Percentiles rank a stretch among this genome's conserved stretches.
Evolutionary conservation across 2,888 invertebrate genomes (phyloP).

Genomic region (Trissolcus japonicus): DNA sequence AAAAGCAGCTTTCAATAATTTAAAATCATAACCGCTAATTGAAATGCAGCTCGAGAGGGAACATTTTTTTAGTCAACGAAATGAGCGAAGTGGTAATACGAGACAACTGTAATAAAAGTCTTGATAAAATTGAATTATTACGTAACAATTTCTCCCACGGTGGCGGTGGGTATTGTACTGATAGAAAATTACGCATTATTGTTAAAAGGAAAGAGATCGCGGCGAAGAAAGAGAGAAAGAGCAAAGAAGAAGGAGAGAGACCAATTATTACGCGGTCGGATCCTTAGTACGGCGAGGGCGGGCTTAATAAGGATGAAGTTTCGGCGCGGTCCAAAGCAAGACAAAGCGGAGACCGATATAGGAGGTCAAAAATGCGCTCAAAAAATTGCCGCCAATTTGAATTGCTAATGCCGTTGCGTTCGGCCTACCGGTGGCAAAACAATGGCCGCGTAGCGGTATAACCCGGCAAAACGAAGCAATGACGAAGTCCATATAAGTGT

Average conservation of each 20-base stretch:
- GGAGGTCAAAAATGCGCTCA: slow-evolving; percentile 77
- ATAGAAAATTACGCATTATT: slow-evolving; percentile 48
- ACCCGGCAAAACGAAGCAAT: slow-evolving; percentile 71
- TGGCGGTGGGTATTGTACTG: slow-evolving; percentile 14
- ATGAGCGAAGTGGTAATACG: too few relatives aligned
- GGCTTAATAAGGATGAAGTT: slow-evolving; percentile 75
- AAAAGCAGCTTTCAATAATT: too few relatives aligned
- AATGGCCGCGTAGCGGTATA: slow-evolving; percentile 74
- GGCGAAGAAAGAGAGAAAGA: slow-evolving; percentile 24
- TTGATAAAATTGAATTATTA: slow-evolving; percentile 18
- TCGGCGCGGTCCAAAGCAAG: slow-evolving; percentile 68
- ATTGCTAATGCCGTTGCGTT: slow-evolving; percentile 74
- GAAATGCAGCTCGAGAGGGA: too few relatives aligned
- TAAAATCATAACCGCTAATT: too few relatives aligned
- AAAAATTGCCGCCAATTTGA: slow-evolving; percentile 77
- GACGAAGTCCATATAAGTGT: slow-evolving; percentile 76
- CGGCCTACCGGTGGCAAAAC: slow-evolving; percentile 73
- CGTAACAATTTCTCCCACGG: slow-evolving; percentile 22
- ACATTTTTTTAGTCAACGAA: too few relatives aligned
- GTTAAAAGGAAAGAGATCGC: slow-evolving; percentile 36
- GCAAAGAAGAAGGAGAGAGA: slow-evolving; percentile 44
- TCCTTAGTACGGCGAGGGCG: slow-evolving; percentile 75
- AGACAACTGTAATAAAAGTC: too few relatives aligned
- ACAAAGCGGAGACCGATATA: slow-evolving; percentile 72
- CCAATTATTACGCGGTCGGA: slow-evolving; percentile 61